Evolutionary conservation across 2,797 vertebrate species (phyloP).

Genomic region (Danio kyathit): DNA sequence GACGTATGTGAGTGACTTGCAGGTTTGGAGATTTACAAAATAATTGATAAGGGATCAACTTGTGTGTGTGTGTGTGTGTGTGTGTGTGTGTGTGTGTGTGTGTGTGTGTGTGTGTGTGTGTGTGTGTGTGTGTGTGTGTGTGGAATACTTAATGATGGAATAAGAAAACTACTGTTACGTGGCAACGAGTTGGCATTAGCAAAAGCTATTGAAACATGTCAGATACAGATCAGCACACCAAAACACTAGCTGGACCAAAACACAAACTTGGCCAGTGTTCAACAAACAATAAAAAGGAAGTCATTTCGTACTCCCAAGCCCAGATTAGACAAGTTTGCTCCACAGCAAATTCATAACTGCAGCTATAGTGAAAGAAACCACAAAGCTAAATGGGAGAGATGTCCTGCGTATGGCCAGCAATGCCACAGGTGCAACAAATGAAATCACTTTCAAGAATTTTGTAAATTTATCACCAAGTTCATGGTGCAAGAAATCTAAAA

Average conservation of each 20-base stretch:
- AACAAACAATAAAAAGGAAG: background rate
- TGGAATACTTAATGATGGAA: no score
- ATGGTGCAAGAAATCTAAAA: background rate
- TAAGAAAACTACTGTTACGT: no score
- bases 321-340: background rate
- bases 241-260: constrained; percentile 11
- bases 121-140: no score
- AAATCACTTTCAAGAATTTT: constrained; percentile 42
- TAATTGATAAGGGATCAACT: no score
- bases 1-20: no score
- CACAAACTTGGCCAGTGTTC: no score
- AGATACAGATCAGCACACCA: constrained; percentile 10
- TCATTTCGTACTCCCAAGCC: background rate
- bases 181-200: no score
- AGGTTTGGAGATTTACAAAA: no score
- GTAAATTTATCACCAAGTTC: background rate
- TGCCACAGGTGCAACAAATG: constrained; percentile 28
- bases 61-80: no score
- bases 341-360: background rate
- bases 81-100: no score
- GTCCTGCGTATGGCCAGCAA: constrained; percentile 13
- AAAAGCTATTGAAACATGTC: no score
- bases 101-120: no score
- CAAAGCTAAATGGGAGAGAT: background rate
- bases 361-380: constrained; percentile 10